A percentile compares a stretch with the other conserved stretches of the same genome.
Evolutionary conservation across 2,113 vertebrate species (phyloP).

Genomic region (Mirounga angustirostris): DNA sequence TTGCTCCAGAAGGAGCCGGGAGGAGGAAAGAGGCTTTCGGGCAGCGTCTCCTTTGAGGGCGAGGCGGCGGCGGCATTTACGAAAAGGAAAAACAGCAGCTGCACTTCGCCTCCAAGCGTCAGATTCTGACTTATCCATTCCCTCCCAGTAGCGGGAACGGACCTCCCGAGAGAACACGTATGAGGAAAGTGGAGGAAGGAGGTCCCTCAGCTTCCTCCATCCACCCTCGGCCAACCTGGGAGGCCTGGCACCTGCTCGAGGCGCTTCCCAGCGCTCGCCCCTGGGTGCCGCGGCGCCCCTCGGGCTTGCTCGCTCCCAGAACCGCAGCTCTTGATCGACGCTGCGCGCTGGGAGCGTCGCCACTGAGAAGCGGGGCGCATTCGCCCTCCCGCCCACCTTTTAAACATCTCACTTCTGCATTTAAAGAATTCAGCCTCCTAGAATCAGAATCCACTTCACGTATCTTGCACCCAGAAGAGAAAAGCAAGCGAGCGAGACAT

Average conservation of each 20-base stretch:
- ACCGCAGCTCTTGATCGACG: background rate
- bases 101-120: constrained; percentile 71
- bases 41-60: constrained; percentile 50
- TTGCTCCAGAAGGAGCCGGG: background rate
- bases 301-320: background rate
- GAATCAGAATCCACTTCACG: constrained; percentile 64
- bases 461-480: constrained; percentile 10
- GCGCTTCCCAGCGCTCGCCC: background rate
- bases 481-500: background rate
- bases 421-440: background rate
- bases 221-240: background rate
- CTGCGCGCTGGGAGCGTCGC: background rate
- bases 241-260: background rate
- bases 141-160: background rate
- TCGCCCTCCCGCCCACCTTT: constrained; percentile 19
- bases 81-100: constrained; percentile 35
- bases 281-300: background rate
- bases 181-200: background rate
- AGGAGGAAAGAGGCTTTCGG: constrained; percentile 36
- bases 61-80: background rate
- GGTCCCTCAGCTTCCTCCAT: background rate
- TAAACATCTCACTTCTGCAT: constrained; percentile 41
- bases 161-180: background rate
- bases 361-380: background rate
- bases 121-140: background rate